Conservation (phyloP, 2,797 vertebrate species). For the Centropyge bicolor region DNA sequence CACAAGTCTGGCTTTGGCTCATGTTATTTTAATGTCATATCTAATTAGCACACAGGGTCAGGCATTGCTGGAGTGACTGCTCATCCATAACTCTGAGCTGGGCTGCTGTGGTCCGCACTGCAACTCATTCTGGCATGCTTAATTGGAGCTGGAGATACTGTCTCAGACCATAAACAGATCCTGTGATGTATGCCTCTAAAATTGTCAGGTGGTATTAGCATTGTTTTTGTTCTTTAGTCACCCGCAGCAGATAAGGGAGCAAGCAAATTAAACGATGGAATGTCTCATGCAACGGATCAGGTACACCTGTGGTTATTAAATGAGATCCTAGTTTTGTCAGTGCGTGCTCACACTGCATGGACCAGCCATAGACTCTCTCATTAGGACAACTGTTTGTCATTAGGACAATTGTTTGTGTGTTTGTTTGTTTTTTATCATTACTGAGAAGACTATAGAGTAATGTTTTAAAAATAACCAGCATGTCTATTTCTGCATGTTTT, state of each 20-base stretch:
- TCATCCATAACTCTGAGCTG: conserved; percentile 84
- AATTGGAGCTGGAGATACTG: conserved; percentile 84
- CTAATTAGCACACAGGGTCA: conserved; percentile 85
- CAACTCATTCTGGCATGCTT: conserved; percentile 85
- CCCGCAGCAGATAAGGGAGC: conserved; percentile 74
- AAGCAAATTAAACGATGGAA: conserved; percentile 74
- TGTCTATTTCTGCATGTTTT: conserved; percentile 14
- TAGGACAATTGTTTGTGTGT: conserved; percentile 46
- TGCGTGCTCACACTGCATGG: conserved; percentile 40
- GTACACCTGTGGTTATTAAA: conserved; percentile 75
- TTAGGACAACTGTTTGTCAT: conserved; percentile 56
- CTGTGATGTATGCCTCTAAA: conserved; percentile 81
- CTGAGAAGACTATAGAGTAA: conserved; percentile 6
- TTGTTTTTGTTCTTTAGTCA: conserved; percentile 84
- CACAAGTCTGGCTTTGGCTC: conserved; percentile 74
- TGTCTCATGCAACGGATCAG: conserved; percentile 63
- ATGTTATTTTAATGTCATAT: conserved; percentile 84
- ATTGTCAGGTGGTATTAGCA: conserved; percentile 83
- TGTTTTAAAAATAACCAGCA: conserved; percentile 26
- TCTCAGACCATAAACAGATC: conserved; percentile 82
- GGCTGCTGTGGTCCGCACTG: conserved; percentile 77
- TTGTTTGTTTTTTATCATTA: conserved; percentile 19
- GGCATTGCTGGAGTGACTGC: conserved; percentile 81
- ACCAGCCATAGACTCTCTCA: conserved; percentile 46
- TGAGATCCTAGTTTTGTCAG: conserved; percentile 61